phyloP scores from a whole-genome alignment of 2,113 vertebrate genomes.

The Pterocles burchelli region DNA sequence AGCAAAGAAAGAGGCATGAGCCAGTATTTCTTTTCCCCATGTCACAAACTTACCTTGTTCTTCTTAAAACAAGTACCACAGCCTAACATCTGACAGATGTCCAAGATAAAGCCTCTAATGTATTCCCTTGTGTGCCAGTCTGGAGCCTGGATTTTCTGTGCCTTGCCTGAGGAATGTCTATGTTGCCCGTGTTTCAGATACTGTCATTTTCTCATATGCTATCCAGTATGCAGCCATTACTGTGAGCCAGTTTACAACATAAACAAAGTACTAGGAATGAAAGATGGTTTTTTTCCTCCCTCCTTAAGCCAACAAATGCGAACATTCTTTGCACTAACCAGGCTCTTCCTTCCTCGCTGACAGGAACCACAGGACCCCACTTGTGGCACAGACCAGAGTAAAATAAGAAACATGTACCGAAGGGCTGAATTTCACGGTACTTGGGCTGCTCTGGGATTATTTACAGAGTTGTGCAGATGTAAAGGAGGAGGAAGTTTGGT shows the following conservation, averaged over 20 bases:
- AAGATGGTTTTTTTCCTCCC: background rate
- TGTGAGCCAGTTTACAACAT: slow-evolving; percentile 47
- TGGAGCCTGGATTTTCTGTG: background rate
- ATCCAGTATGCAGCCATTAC: slow-evolving; percentile 32
- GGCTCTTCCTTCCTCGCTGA: slow-evolving; percentile 50
- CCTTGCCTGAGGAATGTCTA: slow-evolving; percentile 9
- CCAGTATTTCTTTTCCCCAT: background rate
- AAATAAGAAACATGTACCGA: slow-evolving; percentile 61
- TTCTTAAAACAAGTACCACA: slow-evolving; percentile 3
- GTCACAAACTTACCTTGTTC: background rate
- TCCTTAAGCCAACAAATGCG: background rate
- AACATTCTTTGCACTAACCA: slow-evolving; percentile 31
- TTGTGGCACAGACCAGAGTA: slow-evolving; percentile 31
- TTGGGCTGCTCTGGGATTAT: background rate
- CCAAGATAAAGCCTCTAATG: background rate
- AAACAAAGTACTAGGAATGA: slow-evolving; percentile 67
- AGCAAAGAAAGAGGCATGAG: background rate
- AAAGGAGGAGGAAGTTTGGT: slow-evolving; percentile 9
- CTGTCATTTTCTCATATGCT: slow-evolving; percentile 47
- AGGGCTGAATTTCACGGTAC: background rate
- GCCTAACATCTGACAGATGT: background rate
- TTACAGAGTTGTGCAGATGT: background rate
- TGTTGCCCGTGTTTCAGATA: slow-evolving; percentile 15
- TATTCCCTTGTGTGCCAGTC: background rate
- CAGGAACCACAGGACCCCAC: slow-evolving; percentile 55